These are phyloP conservation scores for Urophycis tenuis DNA, from an alignment of 2,797 vertebrate genomes.

Conservation along the genomic window DNA sequence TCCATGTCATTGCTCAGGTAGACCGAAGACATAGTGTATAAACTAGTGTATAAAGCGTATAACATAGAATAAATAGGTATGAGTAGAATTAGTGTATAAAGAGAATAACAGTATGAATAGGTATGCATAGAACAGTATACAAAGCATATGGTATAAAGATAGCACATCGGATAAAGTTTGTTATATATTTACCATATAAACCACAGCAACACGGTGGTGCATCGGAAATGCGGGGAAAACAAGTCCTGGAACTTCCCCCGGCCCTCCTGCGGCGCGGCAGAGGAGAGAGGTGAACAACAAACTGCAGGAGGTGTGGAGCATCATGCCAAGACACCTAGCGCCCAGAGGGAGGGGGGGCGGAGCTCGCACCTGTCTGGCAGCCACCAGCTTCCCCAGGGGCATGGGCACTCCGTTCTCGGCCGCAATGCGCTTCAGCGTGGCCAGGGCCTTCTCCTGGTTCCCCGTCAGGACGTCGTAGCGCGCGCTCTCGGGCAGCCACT, in stretches of 20 bases:
- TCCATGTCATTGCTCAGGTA: background rate
- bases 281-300: slow-evolving; percentile 12
- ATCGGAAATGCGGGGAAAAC: slow-evolving; percentile 88
- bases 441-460: slow-evolving; percentile 93
- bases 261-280: slow-evolving; percentile 71
- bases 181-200: slow-evolving; percentile 93
- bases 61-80: too few species aligned
- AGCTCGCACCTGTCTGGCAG: slow-evolving; percentile 87
- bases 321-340: too few species aligned
- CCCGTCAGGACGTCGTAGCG: slow-evolving; percentile 94
- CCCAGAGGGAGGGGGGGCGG: too few species aligned
- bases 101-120: too few species aligned
- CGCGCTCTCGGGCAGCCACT: slow-evolving; percentile 98
- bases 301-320: too few species aligned
- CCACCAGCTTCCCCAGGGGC: slow-evolving; percentile 92
- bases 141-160: too few species aligned
- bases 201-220: slow-evolving; percentile 94
- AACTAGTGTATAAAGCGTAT: background rate
- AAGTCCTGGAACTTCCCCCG: slow-evolving; percentile 90
- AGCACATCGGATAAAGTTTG: background rate
- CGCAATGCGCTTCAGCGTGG: slow-evolving; percentile 89
- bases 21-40: too few species aligned
- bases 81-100: too few species aligned
- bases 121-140: background rate
- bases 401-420: slow-evolving; percentile 89